phyloP scores from a whole-genome alignment of 2,797 vertebrate species.

The Rhyacichthys aspro region DNA sequence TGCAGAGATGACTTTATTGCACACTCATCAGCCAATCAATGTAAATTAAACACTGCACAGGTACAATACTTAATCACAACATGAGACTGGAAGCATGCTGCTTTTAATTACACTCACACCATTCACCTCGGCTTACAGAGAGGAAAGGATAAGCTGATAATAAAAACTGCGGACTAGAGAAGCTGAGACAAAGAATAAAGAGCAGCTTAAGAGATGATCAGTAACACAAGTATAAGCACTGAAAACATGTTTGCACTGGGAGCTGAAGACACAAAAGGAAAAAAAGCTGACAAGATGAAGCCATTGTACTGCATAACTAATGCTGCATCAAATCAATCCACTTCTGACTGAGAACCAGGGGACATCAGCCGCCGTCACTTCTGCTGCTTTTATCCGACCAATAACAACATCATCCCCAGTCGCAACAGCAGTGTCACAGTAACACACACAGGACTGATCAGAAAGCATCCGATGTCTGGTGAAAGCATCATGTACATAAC shows the following conservation, averaged over 20 bases:
- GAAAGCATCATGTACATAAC: no score
- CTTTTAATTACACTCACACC: constrained; percentile 68
- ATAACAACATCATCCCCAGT: constrained; percentile 49
- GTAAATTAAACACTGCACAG: constrained; percentile 52
- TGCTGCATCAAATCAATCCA: constrained; percentile 42
- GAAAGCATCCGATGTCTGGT: constrained; percentile 22
- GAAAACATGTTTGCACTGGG: no score
- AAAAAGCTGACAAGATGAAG: no score
- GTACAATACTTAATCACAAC: constrained; percentile 47
- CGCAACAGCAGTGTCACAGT: constrained; percentile 17
- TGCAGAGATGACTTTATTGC: neutral
- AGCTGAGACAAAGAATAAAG: constrained; percentile 14
- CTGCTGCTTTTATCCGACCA: constrained; percentile 41
- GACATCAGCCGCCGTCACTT: constrained; percentile 49
- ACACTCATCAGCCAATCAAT: neutral
- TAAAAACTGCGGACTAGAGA: constrained; percentile 14
- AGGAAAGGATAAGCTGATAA: constrained; percentile 30
- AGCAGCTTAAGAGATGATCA: no score
- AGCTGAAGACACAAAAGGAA: no score
- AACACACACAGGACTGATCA: constrained; percentile 28
- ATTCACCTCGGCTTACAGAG: constrained; percentile 37
- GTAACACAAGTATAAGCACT: constrained; percentile 11
- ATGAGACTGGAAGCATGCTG: constrained; percentile 58
- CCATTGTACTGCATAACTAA: constrained; percentile 10
- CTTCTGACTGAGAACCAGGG: constrained; percentile 35